A percentile compares a stretch with the other conserved stretches of the same genome.
Evolutionary conservation across 2,888 invertebrate genomes (phyloP).

Genomic region (Melanostoma mellinum): DNA sequence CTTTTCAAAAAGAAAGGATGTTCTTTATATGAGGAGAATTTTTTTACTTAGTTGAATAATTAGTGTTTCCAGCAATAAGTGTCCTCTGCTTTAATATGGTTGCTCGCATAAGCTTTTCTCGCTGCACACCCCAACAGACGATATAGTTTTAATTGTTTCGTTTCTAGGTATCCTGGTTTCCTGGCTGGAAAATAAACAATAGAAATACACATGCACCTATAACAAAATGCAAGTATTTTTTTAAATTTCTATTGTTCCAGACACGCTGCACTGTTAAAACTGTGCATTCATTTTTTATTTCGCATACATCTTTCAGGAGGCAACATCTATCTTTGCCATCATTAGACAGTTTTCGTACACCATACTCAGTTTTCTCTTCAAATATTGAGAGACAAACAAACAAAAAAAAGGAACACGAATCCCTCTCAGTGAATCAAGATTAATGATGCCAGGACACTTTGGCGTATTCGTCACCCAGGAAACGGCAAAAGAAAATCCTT

Average conservation of each 20-base stretch:
- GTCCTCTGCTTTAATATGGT: no score
- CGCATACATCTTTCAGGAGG: slow-evolving; percentile 39
- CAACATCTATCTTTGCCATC: slow-evolving; percentile 56
- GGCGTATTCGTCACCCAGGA: slow-evolving; percentile 64
- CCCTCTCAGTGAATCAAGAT: slow-evolving; percentile 58
- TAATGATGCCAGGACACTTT: slow-evolving; percentile 68
- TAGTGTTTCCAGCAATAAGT: no score
- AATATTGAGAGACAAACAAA: slow-evolving; percentile 17
- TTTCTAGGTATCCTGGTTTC: no score
- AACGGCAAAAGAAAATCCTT: slow-evolving; percentile 47
- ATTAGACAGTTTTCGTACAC: slow-evolving; percentile 40
- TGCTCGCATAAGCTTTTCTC: no score
- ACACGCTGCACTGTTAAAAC: slow-evolving; percentile 47
- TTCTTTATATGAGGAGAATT: no score
- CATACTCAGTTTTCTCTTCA: slow-evolving; percentile 15
- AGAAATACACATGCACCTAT: no score
- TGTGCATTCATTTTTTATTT: slow-evolving; percentile 1
- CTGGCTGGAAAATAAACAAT: no score
- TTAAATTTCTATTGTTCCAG: slow-evolving; percentile 56
- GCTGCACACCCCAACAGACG: no score
- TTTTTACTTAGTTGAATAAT: no score
- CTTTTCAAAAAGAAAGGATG: no score
- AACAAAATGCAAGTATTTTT: slow-evolving; percentile 46
- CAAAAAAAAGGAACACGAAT: slow-evolving; percentile 20
- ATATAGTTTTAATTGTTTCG: no score